Percentiles rank a stretch among this genome's conserved stretches.
phyloP scores from a whole-genome alignment of 2,888 invertebrate genomes.

The Erannis defoliaria region DNA sequence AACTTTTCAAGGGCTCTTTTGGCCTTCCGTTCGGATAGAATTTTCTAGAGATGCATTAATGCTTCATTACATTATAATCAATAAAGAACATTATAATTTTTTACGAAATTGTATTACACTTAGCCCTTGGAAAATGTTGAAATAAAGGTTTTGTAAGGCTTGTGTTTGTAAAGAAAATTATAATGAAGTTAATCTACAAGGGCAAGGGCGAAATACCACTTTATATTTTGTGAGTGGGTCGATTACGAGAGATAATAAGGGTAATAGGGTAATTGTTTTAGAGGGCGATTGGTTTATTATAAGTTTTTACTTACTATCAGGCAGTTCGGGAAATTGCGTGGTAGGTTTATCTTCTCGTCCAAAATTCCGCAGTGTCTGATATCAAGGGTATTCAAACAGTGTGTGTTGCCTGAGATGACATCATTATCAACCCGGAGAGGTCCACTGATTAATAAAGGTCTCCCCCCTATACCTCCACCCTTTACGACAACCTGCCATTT shows the following conservation, averaged over 20 bases:
- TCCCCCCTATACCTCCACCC: too few relatives aligned
- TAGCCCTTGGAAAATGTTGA: constrained; percentile 1
- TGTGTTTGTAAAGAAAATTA: constrained; percentile 1
- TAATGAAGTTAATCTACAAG: background rate
- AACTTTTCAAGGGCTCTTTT: constrained; percentile 9
- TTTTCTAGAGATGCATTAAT: constrained; percentile 28
- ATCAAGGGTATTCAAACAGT: too few relatives aligned
- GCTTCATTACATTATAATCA: constrained; percentile 15
- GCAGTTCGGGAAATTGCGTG: too few relatives aligned
- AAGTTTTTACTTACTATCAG: too few relatives aligned
- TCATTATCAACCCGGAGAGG: too few relatives aligned
- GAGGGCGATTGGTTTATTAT: too few relatives aligned
- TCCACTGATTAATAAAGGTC: too few relatives aligned
- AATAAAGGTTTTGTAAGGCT: constrained; percentile 10
- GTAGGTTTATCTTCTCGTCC: too few relatives aligned
- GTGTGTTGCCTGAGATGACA: too few relatives aligned
- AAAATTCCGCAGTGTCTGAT: too few relatives aligned
- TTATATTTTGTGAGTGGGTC: background rate
- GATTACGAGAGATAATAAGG: background rate
- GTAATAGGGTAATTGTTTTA: too few relatives aligned
- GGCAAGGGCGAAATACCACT: background rate
- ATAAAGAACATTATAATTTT: constrained; percentile 3
- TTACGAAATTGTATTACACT: constrained; percentile 8
- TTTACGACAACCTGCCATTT: too few relatives aligned
- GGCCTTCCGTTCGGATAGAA: constrained; percentile 18